Base-by-base conservation (phyloP, 2,888 invertebrate genomes). In the Polietes domitor region DNA sequence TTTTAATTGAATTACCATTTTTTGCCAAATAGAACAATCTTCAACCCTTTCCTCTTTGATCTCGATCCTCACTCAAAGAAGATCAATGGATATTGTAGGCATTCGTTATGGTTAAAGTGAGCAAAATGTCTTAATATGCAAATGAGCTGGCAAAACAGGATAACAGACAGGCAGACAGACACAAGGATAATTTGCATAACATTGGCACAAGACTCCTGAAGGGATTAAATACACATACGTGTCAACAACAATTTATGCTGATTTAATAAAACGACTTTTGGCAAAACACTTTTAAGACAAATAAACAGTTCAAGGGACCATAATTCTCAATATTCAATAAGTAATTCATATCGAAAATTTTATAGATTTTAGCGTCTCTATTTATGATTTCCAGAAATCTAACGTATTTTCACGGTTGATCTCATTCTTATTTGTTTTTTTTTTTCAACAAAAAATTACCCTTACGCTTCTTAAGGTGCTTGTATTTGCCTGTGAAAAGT, bases 171-270 rank as follows among this genome's bases (percentile, higher is more conserved):
- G n/a, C 5, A 28, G n/a, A 21, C 10, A 65, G 12, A 15, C 43
- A 10, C 26, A 43, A 24, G 43, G 24, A 68, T 68, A 43, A 87
- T 87, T 87, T 86, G 85, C 87, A 87, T 87, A 87, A 87, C 87
- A 87, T 68, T 87, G 87, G 87, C 87, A 86, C 89, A 89, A 89
- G 89, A 88, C 89, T 1, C 7, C 9, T 7, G 1, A 37, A 37
- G n/a, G 9, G 12, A 32, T 7, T 3, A 32, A 32, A 5, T 5
- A 32, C 32, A 65, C 24, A n/a, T n/a, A n/a, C n/a, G 86, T 86
- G 82, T 15, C 76, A 81, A 79, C 86, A 85, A 76, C 75, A 82
- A 61, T 53, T 80, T 80, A 83, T 83, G 83, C 63, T 80, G 77
- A 83, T 73, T 83, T 77, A 24, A 63, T 9, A 15, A 77, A 77